These are phyloP conservation scores for Lepidurus packardi DNA, from an alignment of 1,140 invertebrate genomes.

Conservation along the genomic window DNA sequence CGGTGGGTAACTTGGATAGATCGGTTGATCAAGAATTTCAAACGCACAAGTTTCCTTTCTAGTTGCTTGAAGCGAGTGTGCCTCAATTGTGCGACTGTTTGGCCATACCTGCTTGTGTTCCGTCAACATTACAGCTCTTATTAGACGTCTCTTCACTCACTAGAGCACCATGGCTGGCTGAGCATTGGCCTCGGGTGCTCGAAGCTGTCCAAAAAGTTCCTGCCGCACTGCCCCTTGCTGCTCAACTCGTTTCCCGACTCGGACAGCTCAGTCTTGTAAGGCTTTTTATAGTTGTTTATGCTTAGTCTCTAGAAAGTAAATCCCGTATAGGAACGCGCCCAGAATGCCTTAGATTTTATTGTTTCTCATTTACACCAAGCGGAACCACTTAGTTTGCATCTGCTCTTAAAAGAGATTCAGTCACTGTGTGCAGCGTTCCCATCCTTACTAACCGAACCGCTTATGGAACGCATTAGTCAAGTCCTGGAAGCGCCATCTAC, in stretches of 20 bases:
- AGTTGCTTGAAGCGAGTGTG: constrained; percentile 65
- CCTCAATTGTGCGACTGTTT: constrained; percentile 70
- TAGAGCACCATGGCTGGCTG: constrained; percentile 58
- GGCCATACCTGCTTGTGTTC: constrained; percentile 51
- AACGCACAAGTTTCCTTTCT: background rate
- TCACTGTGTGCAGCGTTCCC: constrained; percentile 68
- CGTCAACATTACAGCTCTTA: constrained; percentile 67
- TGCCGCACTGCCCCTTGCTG: constrained; percentile 57
- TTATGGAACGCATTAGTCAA: constrained; percentile 62
- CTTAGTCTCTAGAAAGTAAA: constrained; percentile 36
- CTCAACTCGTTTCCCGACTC: constrained; percentile 58
- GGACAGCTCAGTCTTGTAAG: constrained; percentile 57
- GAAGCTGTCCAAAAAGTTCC: constrained; percentile 61
- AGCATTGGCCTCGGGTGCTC: constrained; percentile 61
- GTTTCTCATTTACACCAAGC: constrained; percentile 62
- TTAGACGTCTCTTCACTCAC: constrained; percentile 62
- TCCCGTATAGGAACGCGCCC: constrained; percentile 58
- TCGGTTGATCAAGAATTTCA: background rate
- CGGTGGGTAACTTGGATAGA: constrained; percentile 49
- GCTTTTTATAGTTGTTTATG: constrained; percentile 26
- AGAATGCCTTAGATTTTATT: constrained; percentile 72
- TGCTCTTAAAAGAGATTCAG: constrained; percentile 67
- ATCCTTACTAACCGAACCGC: constrained; percentile 65
- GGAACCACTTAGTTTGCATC: constrained; percentile 61
- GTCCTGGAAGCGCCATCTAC: constrained; percentile 50